A percentile compares a stretch with the other conserved stretches of the same genome.
These are phyloP conservation scores for Thaumetopoea pityocampa DNA, from an alignment of 1,140 invertebrate species.

Conservation along the genomic window DNA sequence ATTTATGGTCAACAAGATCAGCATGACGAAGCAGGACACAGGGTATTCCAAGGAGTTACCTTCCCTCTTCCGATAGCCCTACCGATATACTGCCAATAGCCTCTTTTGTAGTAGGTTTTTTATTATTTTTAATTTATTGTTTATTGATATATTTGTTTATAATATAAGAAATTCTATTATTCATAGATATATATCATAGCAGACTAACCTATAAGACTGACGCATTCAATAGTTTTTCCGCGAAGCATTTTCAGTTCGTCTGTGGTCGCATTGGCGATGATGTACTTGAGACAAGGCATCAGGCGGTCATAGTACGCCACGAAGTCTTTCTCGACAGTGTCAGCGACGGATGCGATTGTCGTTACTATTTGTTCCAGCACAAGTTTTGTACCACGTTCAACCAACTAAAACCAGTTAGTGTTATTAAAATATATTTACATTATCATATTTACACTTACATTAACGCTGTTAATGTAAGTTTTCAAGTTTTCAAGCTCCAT, in stretches of 20 bases:
- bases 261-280: conserved; percentile 94
- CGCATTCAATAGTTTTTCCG: conserved; percentile 98
- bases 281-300: conserved; percentile 98
- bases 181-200: not conserved
- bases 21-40: too few relatives aligned
- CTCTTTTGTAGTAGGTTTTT: too few relatives aligned
- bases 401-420: conserved; percentile 78
- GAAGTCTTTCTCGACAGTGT: conserved; percentile 98
- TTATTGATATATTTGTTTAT: not conserved
- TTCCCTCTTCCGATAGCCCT: too few relatives aligned
- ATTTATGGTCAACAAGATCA: too few relatives aligned
- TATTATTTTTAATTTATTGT: too few relatives aligned
- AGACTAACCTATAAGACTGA: conserved; percentile 94
- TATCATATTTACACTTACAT: conserved; percentile 2
- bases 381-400: conserved; percentile 95
- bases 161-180: too few relatives aligned
- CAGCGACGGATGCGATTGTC: conserved; percentile 98
- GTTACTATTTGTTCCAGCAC: conserved; percentile 98
- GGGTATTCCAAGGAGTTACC: too few relatives aligned
- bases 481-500: too few relatives aligned
- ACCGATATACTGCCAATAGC: too few relatives aligned
- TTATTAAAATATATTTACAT: too few relatives aligned
- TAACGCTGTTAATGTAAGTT: too few relatives aligned
- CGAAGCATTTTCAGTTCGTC: conserved; percentile 92
- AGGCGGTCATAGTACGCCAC: conserved; percentile 88